These are phyloP conservation scores for Volucella bombylans DNA, from an alignment of 2,888 invertebrate genomes.

Conservation along the genomic window DNA sequence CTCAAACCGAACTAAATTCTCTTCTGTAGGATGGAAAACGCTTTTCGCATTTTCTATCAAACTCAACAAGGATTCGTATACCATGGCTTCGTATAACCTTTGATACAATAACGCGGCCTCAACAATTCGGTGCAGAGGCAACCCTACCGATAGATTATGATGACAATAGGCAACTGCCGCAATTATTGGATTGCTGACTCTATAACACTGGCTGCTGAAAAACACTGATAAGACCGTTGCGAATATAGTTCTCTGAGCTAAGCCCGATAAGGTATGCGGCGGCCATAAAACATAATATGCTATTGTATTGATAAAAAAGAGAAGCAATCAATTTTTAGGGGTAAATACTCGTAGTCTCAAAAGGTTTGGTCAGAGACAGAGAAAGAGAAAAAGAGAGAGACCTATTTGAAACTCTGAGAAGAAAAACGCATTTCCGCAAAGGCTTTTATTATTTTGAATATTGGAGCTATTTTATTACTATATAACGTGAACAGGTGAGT, in stretches of 20 bases:
- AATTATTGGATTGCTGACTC: background rate
- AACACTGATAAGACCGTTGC: slow-evolving; percentile 41
- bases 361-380: background rate
- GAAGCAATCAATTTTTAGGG: background rate
- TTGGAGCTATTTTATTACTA: too few relatives aligned
- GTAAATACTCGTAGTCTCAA: background rate
- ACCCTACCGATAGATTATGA: slow-evolving; percentile 27
- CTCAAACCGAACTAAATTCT: slow-evolving; percentile 74
- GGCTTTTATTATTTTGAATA: too few relatives aligned
- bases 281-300: slow-evolving; percentile 29
- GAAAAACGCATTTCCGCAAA: too few relatives aligned
- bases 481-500: too few relatives aligned
- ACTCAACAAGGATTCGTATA: slow-evolving; percentile 74
- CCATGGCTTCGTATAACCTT: slow-evolving; percentile 57
- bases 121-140: background rate
- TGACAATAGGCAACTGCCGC: slow-evolving; percentile 45
- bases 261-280: slow-evolving; percentile 9
- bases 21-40: slow-evolving; percentile 74
- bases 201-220: slow-evolving; percentile 19
- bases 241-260: background rate
- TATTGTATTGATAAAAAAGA: background rate
- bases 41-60: slow-evolving; percentile 75
- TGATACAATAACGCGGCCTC: background rate
- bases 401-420: too few relatives aligned
- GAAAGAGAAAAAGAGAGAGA: background rate